These are phyloP conservation scores for Strix aluco DNA, from an alignment of 2,113 vertebrate genomes.

Conservation along the genomic window DNA sequence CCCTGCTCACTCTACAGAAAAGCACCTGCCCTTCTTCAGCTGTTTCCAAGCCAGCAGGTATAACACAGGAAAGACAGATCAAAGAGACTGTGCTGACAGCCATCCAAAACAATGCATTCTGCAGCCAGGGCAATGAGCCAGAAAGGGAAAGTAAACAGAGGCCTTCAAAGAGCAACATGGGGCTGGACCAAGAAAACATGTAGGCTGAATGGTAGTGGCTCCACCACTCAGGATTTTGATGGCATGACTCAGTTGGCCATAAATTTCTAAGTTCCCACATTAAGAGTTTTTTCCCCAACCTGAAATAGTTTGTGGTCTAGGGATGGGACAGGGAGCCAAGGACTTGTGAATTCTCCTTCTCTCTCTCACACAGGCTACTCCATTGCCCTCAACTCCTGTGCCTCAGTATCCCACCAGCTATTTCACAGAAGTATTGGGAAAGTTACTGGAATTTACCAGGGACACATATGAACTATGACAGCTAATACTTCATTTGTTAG, in stretches of 20 bases:
- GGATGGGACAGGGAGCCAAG: neutral
- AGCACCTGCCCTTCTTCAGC: neutral
- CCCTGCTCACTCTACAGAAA: neutral
- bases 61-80: slow-evolving; percentile 19
- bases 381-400: neutral
- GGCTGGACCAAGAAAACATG: slow-evolving; percentile 3
- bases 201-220: neutral
- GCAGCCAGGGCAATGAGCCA: slow-evolving; percentile 6
- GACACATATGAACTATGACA: neutral
- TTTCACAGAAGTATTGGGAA: neutral
- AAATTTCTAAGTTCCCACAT: neutral
- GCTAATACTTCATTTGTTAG: neutral
- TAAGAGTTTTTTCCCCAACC: neutral
- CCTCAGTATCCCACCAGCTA: neutral
- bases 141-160: slow-evolving; percentile 26
- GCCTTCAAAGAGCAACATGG: slow-evolving; percentile 2
- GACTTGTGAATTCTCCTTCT: neutral
- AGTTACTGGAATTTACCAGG: neutral
- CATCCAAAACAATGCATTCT: slow-evolving; percentile 29
- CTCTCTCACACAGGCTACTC: neutral
- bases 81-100: slow-evolving; percentile 2
- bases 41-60: slow-evolving; percentile 27
- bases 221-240: neutral
- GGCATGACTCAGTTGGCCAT: neutral
- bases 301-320: neutral